Base-by-base conservation (phyloP, 30 jellyfish, hydroid and myxozoan genomes). In the Cassiopea xamachana region DNA sequence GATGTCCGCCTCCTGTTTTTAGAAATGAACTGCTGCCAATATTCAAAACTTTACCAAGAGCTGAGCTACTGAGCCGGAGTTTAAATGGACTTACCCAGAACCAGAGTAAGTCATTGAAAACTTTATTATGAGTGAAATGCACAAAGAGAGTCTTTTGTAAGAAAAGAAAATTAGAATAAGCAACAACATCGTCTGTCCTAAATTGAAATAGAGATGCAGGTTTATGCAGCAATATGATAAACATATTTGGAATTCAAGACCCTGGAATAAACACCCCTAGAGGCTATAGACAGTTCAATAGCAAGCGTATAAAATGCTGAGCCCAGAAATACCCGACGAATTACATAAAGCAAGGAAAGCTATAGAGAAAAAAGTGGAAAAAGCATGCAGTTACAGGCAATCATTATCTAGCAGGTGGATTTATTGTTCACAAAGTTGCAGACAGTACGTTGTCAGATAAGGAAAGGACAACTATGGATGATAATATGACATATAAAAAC, bases 91-190 rank as follows among this genome's bases (percentile, higher is more conserved):
- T 58, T 18, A 87, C 94, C 19, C 94, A 87, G 69, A 77, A 87
- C 68, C 94, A 87, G 69, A 87, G 61, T 74, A 90, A 86, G 72
- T 86, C 90, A 1, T 77, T 88, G 9, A 55, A 88, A 67, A 87
- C 77, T 78, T 77, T 73, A 44, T 55, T 89, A 48, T 89, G 96
- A 92, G 45, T 45, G 55, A 79, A n/a, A 7, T 89, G 96, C 45
- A 87, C 92, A 55, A 89, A 89, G 55, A 58, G 60, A 14, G 58
- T 51, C n/a, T 69, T 83, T 48, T 83, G 84, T 51, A 84, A 84
- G 58, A 67, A 68, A 44, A 61, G 92, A 1, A 83, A 70, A 43
- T 17, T 83, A 10, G 87, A 46, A 2, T 2, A 2, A 2, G 64
- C 64, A 51, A 9, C 64, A 2, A 51, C 64, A 51, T 4, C 64